Evolutionary conservation across 2,797 vertebrate genomes (phyloP).

Genomic region (Anolis apletophallus): DNA sequence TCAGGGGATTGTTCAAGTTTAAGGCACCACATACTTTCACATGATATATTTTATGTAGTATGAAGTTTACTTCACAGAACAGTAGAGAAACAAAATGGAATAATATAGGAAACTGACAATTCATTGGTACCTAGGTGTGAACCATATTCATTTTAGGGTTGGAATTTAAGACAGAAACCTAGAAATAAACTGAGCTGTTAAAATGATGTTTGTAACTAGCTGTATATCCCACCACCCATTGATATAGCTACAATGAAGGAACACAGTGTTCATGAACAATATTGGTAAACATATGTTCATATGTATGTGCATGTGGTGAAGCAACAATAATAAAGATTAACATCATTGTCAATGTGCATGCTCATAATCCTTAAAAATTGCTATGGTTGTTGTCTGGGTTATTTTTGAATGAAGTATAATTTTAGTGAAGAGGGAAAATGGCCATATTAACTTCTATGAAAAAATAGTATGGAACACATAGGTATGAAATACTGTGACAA

Average conservation of each 20-base stretch:
- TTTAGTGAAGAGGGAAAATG: neutral
- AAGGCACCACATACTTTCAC: too few relatives aligned
- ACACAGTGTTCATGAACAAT: neutral
- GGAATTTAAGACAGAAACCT: too few relatives aligned
- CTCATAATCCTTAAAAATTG: neutral
- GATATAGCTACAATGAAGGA: neutral
- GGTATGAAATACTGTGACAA: neutral
- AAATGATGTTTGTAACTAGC: neutral
- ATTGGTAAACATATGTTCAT: neutral
- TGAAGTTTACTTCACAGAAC: neutral
- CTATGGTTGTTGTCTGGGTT: neutral
- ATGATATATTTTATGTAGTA: neutral
- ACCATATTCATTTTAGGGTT: neutral
- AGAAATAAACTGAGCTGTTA: too few relatives aligned
- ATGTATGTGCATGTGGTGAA: neutral
- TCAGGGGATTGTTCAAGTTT: too few relatives aligned
- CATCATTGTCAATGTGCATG: too few relatives aligned
- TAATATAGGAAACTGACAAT: neutral
- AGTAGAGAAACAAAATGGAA: neutral
- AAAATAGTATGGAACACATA: neutral
- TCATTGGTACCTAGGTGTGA: neutral
- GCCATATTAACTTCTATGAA: neutral
- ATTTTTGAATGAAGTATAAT: neutral
- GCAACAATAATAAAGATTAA: neutral
- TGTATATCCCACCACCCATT: neutral